Conservation (phyloP, 2,797 vertebrate species). For the Psittacula echo region DNA sequence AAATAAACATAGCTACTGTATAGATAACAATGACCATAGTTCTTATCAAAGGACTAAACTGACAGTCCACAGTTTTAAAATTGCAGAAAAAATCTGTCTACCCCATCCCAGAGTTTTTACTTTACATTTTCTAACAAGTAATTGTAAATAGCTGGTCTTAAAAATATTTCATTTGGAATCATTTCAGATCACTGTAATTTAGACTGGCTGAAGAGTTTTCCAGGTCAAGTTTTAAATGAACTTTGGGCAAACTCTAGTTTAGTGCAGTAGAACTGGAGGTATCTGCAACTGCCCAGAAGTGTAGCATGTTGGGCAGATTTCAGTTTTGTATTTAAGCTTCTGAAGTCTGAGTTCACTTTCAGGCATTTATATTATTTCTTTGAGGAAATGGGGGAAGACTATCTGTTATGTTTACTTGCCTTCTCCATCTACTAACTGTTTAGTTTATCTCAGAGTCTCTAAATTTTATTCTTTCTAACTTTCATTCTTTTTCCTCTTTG, state of each 20-base stretch:
- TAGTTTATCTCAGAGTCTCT: neutral
- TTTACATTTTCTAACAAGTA: neutral
- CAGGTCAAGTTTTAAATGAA: neutral
- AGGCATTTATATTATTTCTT: neutral
- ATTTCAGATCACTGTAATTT: neutral
- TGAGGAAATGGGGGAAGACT: neutral
- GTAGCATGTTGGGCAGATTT: neutral
- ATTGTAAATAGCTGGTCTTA: neutral
- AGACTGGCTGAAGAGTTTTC: neutral
- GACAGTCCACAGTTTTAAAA: neutral
- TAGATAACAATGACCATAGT: neutral
- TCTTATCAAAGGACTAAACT: neutral
- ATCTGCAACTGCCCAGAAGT: neutral
- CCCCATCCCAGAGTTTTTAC: neutral
- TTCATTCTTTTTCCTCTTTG: neutral
- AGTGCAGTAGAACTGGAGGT: neutral
- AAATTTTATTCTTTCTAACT: neutral
- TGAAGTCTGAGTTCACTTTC: neutral
- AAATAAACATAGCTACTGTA: neutral
- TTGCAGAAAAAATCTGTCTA: neutral
- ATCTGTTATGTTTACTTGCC: neutral
- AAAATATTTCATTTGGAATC: neutral
- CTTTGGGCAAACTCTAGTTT: neutral
- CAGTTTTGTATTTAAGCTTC: neutral
- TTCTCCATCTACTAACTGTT: neutral